Conservation (phyloP, 2,888 invertebrate species). For the Latheticus oryzae region DNA sequence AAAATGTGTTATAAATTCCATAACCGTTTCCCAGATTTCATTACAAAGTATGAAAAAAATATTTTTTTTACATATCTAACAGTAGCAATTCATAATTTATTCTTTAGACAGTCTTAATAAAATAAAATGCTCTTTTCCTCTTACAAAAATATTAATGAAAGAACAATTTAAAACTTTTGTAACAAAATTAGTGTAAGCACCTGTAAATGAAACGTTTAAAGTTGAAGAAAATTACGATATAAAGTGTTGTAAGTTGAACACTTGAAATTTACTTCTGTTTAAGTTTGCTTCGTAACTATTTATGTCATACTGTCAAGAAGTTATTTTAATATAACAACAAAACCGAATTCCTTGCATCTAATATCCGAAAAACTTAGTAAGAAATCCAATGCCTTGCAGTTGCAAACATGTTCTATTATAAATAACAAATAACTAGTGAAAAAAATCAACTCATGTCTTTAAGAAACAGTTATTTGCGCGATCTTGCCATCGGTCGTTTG, state of each 20-base stretch:
- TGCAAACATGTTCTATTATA: no score
- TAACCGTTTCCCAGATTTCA: neutral
- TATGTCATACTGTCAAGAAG: constrained; percentile 21
- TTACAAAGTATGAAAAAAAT: constrained; percentile 7
- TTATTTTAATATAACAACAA: constrained; percentile 21
- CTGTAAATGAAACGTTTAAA: neutral
- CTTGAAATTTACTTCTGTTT: neutral
- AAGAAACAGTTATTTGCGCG: constrained; percentile 40
- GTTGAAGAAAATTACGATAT: no score
- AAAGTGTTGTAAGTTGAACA: neutral
- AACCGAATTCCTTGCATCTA: constrained; percentile 11
- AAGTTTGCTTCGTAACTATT: constrained; percentile 6
- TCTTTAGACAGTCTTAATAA: no score
- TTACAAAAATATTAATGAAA: no score
- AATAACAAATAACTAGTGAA: no score
- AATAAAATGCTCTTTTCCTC: no score
- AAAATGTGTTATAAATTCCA: constrained; percentile 7
- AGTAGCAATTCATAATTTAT: no score
- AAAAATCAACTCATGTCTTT: no score
- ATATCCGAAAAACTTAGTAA: no score
- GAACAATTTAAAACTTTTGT: neutral
- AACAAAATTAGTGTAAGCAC: constrained; percentile 3
- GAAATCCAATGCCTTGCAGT: no score
- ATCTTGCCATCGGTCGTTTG: constrained; percentile 41
- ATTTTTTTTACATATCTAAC: neutral